A percentile compares a stretch with the other conserved stretches of the same genome.
Conservation (phyloP, 2,113 vertebrate species). For the Himantopus leucocephalus region DNA sequence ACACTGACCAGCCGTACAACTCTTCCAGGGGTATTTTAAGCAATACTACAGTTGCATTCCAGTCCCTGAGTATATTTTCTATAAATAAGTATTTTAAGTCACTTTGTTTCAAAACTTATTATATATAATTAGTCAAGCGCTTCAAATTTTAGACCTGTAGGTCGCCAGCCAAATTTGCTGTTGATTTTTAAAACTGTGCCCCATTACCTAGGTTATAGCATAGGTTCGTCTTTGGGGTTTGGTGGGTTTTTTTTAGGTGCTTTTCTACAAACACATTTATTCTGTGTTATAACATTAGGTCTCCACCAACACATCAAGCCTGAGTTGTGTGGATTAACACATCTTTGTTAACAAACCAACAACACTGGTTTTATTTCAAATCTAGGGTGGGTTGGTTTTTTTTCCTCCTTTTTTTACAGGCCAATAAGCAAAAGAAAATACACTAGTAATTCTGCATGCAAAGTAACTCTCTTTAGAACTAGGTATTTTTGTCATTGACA, state of each 20-base stretch:
- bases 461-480: not conserved
- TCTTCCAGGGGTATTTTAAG: constrained; percentile 6
- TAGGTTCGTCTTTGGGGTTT: not conserved
- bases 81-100: constrained; percentile 24
- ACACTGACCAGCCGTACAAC: not conserved
- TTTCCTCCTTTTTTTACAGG: not conserved
- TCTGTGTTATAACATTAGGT: not conserved
- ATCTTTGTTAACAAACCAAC: not conserved
- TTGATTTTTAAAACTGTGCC: not conserved
- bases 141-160: not conserved
- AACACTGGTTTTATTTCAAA: not conserved
- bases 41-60: not conserved
- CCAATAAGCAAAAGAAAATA: not conserved
- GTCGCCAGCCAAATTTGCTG: not conserved
- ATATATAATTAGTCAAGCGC: not conserved
- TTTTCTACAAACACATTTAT: not conserved
- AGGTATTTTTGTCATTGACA: constrained; percentile 9
- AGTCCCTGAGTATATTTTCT: not conserved
- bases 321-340: not conserved
- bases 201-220: not conserved
- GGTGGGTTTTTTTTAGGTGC: not conserved
- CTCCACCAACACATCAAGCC: not conserved
- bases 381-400: not conserved
- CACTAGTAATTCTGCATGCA: not conserved
- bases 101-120: not conserved